Evolutionary conservation across 2,113 vertebrate genomes (phyloP).

Genomic region (Bothrops jararaca): DNA sequence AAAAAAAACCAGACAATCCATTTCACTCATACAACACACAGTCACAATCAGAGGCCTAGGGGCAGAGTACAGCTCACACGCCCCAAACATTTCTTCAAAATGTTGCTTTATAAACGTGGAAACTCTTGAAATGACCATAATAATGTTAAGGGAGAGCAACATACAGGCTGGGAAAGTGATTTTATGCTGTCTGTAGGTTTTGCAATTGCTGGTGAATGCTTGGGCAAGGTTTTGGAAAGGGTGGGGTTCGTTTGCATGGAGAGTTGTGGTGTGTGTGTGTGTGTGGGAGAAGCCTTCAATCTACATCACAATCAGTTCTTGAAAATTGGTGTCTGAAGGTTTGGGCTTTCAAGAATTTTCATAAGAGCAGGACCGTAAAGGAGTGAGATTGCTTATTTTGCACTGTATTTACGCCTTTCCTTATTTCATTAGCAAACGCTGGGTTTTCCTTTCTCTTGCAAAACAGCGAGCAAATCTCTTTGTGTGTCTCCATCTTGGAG

Average conservation of each 20-base stretch:
- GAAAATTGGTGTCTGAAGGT: background rate
- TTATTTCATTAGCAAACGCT: background rate
- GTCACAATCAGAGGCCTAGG: no score
- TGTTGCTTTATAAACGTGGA: background rate
- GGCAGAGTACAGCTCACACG: no score
- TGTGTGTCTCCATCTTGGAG: constrained; percentile 86
- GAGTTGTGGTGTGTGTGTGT: background rate
- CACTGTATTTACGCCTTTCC: background rate
- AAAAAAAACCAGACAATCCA: no score
- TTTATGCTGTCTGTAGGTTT: background rate
- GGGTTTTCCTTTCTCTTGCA: background rate
- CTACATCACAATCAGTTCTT: background rate
- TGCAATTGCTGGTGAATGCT: background rate
- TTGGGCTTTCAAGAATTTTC: background rate
- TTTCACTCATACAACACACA: no score
- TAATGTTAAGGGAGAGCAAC: background rate
- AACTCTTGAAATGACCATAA: background rate
- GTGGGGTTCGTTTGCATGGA: background rate
- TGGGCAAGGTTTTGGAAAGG: background rate
- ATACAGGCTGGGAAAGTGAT: background rate
- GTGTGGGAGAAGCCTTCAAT: background rate
- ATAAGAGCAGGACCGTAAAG: background rate
- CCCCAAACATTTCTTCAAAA: no score
- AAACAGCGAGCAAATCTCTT: constrained; percentile 81
- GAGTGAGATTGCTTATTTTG: background rate